phyloP scores from a whole-genome alignment of 2,113 vertebrate species.

The Tupaia tana region DNA sequence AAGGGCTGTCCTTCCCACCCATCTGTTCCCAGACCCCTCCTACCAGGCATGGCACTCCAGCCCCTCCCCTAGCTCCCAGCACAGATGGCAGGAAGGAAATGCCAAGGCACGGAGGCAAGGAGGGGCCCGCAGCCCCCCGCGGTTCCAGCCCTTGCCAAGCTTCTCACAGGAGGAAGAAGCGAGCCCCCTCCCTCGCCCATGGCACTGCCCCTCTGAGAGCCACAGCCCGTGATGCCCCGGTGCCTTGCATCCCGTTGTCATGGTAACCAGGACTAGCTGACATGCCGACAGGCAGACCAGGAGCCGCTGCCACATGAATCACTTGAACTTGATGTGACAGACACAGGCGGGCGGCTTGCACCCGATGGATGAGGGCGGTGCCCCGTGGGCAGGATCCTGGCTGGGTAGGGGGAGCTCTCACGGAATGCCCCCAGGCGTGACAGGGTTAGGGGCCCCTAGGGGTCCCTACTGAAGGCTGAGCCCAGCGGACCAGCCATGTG shows the following conservation, averaged over 20 bases:
- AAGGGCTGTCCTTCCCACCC: constrained; percentile 65
- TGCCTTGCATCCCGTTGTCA: constrained; percentile 82
- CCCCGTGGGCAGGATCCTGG: constrained; percentile 52
- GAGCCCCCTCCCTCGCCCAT: constrained; percentile 72
- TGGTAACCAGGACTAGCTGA: constrained; percentile 83
- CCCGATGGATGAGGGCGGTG: constrained; percentile 51
- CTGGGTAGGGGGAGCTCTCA: background rate
- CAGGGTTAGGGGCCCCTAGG: background rate
- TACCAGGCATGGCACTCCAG: constrained; percentile 62
- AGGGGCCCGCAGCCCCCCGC: constrained; percentile 74
- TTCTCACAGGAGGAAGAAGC: constrained; percentile 74
- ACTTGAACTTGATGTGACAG: constrained; percentile 78
- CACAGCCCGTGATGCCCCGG: constrained; percentile 84
- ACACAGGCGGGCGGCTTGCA: constrained; percentile 65
- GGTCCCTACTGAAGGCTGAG: background rate
- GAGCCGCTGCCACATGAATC: constrained; percentile 82
- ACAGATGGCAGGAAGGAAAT: constrained; percentile 77
- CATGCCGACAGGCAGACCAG: constrained; percentile 77
- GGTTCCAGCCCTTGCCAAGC: constrained; percentile 75
- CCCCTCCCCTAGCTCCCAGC: constrained; percentile 75
- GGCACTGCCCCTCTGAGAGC: constrained; percentile 80
- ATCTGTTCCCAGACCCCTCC: constrained; percentile 74
- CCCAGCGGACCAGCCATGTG: background rate
- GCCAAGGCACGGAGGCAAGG: constrained; percentile 75
- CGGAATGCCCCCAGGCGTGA: background rate